Evolutionary conservation across 1,140 invertebrate species (phyloP).

Genomic region (Diachasma alloeum): DNA sequence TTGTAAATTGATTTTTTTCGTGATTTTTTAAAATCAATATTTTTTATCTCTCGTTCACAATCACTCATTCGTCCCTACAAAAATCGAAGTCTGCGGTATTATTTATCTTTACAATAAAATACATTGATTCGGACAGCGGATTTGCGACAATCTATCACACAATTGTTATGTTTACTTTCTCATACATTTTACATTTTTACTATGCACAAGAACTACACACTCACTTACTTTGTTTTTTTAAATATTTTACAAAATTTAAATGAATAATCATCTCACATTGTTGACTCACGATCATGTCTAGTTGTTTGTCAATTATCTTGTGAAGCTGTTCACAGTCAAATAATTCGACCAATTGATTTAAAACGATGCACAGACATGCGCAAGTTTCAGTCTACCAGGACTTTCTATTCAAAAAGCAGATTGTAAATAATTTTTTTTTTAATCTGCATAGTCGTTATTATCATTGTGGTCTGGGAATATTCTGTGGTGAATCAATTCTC

Average conservation of each 20-base stretch:
- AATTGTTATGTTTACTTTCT: constrained; percentile 37
- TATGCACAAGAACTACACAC: constrained; percentile 33
- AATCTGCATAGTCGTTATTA: neutral
- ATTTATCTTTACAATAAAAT: constrained; percentile 56
- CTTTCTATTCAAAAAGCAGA: constrained; percentile 20
- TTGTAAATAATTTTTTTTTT: constrained; percentile 6
- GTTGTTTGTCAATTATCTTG: neutral
- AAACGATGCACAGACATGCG: neutral
- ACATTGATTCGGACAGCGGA: constrained; percentile 50
- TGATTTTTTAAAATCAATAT: constrained; percentile 8
- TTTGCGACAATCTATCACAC: constrained; percentile 4
- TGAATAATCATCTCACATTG: neutral
- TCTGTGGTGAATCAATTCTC: neutral
- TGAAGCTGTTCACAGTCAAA: neutral
- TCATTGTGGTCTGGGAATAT: neutral
- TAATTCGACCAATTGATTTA: neutral
- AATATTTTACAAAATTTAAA: neutral
- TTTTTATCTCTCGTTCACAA: constrained; percentile 19
- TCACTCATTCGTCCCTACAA: constrained; percentile 50
- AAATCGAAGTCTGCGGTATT: constrained; percentile 47
- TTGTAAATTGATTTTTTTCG: constrained; percentile 11
- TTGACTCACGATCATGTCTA: neutral
- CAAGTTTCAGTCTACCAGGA: constrained; percentile 27
- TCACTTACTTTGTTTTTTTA: neutral
- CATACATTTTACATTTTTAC: constrained; percentile 20